Evolutionary conservation across 2,113 vertebrate species (phyloP).

Genomic region (Oxyura jamaicensis): DNA sequence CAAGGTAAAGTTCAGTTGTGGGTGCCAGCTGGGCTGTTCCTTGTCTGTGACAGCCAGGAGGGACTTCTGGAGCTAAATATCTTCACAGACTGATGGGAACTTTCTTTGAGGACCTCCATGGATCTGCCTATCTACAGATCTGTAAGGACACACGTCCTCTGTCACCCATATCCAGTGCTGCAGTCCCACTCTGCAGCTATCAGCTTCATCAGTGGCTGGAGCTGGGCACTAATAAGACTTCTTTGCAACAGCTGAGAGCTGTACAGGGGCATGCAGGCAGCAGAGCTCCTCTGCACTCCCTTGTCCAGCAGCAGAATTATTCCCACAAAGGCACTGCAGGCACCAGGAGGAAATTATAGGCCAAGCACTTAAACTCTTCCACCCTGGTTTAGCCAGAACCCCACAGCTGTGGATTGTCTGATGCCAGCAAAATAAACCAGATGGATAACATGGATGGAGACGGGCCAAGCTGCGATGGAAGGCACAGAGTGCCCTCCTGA

Average conservation of each 20-base stretch:
- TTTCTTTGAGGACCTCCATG: not conserved
- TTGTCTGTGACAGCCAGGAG: not conserved
- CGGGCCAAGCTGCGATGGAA: slow-evolving; percentile 56
- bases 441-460: slow-evolving; percentile 48
- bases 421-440: slow-evolving; percentile 71
- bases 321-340: not conserved
- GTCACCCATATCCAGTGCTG: not conserved
- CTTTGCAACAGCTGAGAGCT: not conserved
- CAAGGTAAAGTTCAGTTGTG: not conserved
- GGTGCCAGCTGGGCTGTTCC: not conserved
- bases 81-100: not conserved
- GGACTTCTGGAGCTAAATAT: not conserved
- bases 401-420: slow-evolving; percentile 59
- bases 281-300: not conserved
- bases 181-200: not conserved
- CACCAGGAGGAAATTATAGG: not conserved
- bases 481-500: slow-evolving; percentile 41
- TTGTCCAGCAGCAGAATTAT: slow-evolving; percentile 10
- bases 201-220: not conserved
- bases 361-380: slow-evolving; percentile 34
- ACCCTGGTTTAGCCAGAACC: slow-evolving; percentile 55
- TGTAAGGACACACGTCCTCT: not conserved
- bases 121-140: not conserved
- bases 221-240: not conserved
- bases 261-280: not conserved